Evolutionary conservation across 2,888 invertebrate genomes (phyloP).

Genomic region (Ommatoiulus sabulosus): DNA sequence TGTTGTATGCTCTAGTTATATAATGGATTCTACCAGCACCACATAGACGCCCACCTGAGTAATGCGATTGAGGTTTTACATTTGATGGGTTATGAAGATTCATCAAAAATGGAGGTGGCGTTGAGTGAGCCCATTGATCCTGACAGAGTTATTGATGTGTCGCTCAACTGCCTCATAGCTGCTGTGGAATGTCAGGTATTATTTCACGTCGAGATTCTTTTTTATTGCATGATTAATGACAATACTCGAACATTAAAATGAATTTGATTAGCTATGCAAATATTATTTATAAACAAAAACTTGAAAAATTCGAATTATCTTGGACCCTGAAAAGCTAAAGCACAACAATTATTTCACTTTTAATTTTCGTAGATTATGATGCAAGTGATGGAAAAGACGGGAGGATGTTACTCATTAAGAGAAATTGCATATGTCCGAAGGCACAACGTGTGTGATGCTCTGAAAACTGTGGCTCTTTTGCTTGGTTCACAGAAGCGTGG

Average conservation of each 20-base stretch:
- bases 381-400: conserved; percentile 53
- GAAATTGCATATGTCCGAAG: conserved; percentile 56
- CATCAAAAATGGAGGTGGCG: conserved; percentile 59
- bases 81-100: conserved; percentile 82
- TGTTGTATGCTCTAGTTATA: conserved; percentile 74
- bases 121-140: conserved; percentile 82
- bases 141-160: conserved; percentile 82
- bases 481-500: background rate
- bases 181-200: conserved; percentile 86
- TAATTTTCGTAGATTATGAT: conserved; percentile 54
- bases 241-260: too few relatives aligned
- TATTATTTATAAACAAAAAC: background rate
- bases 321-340: background rate
- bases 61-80: conserved; percentile 82
- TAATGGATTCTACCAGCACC: conserved; percentile 89
- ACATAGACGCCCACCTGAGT: conserved; percentile 82
- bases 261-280: background rate
- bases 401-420: conserved; percentile 20
- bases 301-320: background rate
- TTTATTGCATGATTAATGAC: too few relatives aligned
- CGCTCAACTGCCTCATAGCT: conserved; percentile 86
- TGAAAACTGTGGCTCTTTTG: background rate
- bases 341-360: background rate
- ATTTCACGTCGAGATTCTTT: conserved; percentile 49
- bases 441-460: conserved; percentile 53